Evolutionary conservation across 1,140 invertebrate species (phyloP).

Genomic region (Heliconius nattereri): DNA sequence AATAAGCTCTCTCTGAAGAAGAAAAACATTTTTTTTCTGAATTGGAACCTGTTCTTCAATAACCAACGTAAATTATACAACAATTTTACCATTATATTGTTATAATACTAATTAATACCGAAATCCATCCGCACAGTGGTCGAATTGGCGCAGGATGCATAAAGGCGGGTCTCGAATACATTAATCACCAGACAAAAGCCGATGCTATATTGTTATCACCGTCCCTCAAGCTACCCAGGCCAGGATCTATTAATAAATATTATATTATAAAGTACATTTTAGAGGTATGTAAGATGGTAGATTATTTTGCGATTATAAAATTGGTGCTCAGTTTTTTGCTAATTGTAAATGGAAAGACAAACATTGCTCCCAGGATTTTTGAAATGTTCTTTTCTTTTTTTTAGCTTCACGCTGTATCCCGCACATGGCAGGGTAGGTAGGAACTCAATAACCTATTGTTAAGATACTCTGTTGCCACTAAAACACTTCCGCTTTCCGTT

Average conservation of each 20-base stretch:
- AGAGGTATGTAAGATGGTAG: background rate
- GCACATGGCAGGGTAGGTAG: background rate
- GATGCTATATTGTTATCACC: slow-evolving; percentile 35
- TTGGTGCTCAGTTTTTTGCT: too few species aligned
- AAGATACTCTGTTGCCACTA: background rate
- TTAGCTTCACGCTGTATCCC: background rate
- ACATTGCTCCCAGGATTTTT: too few species aligned
- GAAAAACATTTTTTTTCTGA: too few species aligned
- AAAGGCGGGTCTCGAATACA: slow-evolving; percentile 33
- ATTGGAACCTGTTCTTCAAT: background rate
- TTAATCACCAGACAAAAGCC: slow-evolving; percentile 36
- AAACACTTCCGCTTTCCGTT: too few species aligned
- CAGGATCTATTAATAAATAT: slow-evolving; percentile 37
- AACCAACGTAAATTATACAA: background rate
- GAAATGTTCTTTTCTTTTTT: background rate
- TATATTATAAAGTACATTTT: background rate
- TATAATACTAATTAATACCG: slow-evolving; percentile 22
- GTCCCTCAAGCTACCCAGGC: slow-evolving; percentile 22
- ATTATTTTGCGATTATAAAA: background rate
- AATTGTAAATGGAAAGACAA: too few species aligned
- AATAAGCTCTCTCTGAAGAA: too few species aligned
- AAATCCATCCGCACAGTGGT: slow-evolving; percentile 24
- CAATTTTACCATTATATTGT: background rate
- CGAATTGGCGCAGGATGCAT: slow-evolving; percentile 30
- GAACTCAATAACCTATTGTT: background rate